These are phyloP conservation scores for Odontamblyopus lacepedii DNA, from an alignment of 2,797 vertebrate genomes.

Conservation along the genomic window DNA sequence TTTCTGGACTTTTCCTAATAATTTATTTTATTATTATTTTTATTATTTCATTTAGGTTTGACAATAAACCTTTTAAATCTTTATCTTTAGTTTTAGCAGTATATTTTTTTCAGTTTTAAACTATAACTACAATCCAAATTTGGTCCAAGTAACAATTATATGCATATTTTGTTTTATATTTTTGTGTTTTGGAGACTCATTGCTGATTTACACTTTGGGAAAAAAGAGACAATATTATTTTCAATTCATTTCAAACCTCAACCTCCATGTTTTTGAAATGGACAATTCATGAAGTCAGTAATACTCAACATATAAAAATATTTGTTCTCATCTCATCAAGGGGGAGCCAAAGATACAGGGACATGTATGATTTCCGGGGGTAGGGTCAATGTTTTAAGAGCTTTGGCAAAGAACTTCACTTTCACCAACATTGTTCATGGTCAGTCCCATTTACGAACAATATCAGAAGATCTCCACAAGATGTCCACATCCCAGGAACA, in stretches of 20 bases:
- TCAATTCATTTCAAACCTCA: not conserved
- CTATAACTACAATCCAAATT: not conserved
- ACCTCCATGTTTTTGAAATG: not conserved
- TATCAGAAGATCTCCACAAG: slow-evolving; percentile 15
- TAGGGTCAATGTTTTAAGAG: slow-evolving; percentile 54
- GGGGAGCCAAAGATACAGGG: slow-evolving; percentile 36
- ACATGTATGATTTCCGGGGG: slow-evolving; percentile 23
- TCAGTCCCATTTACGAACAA: slow-evolving; percentile 44
- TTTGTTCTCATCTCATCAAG: slow-evolving; percentile 15
- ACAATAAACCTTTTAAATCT: no score
- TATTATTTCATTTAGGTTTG: no score
- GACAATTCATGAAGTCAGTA: not conserved
- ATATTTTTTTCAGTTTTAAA: no score
- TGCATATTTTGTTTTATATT: not conserved
- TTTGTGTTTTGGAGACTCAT: not conserved
- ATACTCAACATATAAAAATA: slow-evolving; percentile 25
- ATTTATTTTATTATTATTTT: no score
- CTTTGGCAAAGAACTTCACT: slow-evolving; percentile 74
- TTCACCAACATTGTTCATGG: slow-evolving; percentile 31
- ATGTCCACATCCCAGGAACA: not conserved
- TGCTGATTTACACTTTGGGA: not conserved
- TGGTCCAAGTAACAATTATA: not conserved
- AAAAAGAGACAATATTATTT: not conserved
- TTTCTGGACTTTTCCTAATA: no score
- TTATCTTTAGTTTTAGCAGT: no score